Base-by-base conservation (phyloP, 2,797 vertebrate genomes). In the Ptychobarbus kaznakovi region DNA sequence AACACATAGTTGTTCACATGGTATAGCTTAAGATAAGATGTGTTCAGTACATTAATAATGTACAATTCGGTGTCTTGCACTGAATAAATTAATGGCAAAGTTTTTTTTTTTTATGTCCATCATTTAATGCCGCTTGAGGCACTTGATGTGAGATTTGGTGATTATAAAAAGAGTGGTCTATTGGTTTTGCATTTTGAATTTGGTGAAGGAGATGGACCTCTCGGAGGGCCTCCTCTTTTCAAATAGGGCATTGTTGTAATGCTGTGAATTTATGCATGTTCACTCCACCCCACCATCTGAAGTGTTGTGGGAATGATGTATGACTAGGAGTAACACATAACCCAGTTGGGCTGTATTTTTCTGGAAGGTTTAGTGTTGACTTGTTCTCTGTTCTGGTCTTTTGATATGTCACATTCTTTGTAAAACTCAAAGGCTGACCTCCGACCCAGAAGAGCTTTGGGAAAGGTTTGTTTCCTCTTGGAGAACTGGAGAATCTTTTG, bases 401-500 rank as follows among this genome's bases (percentile, higher is more conserved):
- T 84, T 75, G 68, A 86, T 82, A 83, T 82, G 78, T 77, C 76
- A 46, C 42, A 88, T 86, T 82, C 44, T 66, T 72, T 82, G 66
- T 61, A 32, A 16, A 82, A 61, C 81, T 83, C 80, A 89, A 84
- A 84, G 86, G 66, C 70, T 77, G 82, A 75, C 80, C 76, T 56
- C 56, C 58, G 76, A 65, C 28, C 86, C 46, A 18, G 28, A 49
- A 76, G 80, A 6, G 40, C 66, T 53, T 79, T 75, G 75, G 63
- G 80, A 78, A 80, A 84, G 18, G 75, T 85, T 83, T 58, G 73
- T 69, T 83, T 87, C 80, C 49, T 51, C 28, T 68, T 84, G 61
- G 58, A 80, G 78, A 80, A 65, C 42, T 9, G 42, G 13, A 42
- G 53, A 61, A 32, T 16, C 53, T 15, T 38, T n/a, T 40, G 10